Evolutionary conservation across 2,888 invertebrate genomes (phyloP), one percentile per base, ranked within the genome.

Genomic region (Orchesellides sinensis): DNA sequence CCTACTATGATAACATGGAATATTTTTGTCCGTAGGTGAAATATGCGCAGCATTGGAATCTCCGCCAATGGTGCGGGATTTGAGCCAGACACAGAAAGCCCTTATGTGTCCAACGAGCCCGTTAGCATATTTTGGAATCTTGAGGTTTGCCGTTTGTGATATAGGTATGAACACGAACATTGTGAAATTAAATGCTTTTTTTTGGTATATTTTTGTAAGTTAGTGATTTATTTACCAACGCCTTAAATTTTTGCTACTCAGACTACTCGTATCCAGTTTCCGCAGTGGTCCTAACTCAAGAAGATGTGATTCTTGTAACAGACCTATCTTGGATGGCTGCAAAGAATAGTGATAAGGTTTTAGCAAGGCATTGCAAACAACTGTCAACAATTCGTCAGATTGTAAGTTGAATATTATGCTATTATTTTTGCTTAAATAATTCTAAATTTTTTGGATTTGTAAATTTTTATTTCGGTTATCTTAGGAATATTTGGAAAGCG

Each of bases 31-130:
- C 49, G 56, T 56, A 87, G 87, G 83, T 70, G 86, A 85, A 14
- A 87, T 87, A 35, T 85, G 86, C 72, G 84, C 79, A 10, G 81
- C 72, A 65, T 56, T 87, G 59, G 84, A 85, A 19, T 47, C 40
- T n/a, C 86, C 84, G 17, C 88, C 88, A 8, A 83, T 88, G 74
- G 87, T 88, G n/a, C 63, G 86, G 56, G 88, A 88, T 66, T 83
- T 86, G 56, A 85, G 86, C 63, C 87, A 87, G 73, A 87, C 87
- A 12, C 88, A 88, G 32, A 88, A 87, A 54, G 84, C 85, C 6
- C 47, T 87, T n/a, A 80, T 88, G 78, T 84, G 88, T 54, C 85
- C 87, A n/a, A 83, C 72, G 0, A 87, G 85, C 68, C 85, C 87
- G 0, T 75, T 88, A 2, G 81, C 81, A n/a, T 88, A 88, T 61